phyloP scores from a whole-genome alignment of 2,888 invertebrate species.

The Tetragonula carbonaria region DNA sequence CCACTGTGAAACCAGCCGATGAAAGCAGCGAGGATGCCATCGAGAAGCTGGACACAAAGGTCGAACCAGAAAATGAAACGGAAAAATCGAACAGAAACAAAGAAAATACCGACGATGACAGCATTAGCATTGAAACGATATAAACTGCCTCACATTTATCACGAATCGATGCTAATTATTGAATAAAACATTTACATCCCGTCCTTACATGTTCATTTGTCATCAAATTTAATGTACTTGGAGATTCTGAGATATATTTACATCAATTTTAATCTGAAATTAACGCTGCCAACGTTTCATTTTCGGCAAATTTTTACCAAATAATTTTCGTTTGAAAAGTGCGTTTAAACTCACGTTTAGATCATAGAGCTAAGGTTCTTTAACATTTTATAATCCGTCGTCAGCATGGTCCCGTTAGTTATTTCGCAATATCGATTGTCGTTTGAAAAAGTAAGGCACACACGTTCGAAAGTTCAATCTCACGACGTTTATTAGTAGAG shows the following conservation, averaged over 20 bases:
- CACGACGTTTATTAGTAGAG: too few species aligned
- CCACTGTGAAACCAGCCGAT: slow-evolving; percentile 35
- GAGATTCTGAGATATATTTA: neutral
- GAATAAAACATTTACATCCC: slow-evolving; percentile 11
- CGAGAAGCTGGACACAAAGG: slow-evolving; percentile 75
- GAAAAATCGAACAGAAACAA: slow-evolving; percentile 37
- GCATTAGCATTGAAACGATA: slow-evolving; percentile 70
- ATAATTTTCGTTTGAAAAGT: neutral
- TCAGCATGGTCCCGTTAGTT: too few species aligned
- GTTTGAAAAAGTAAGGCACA: too few species aligned
- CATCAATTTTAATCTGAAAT: neutral
- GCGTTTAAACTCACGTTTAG: too few species aligned
- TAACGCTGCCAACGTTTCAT: neutral
- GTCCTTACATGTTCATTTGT: neutral
- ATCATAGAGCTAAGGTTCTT: neutral
- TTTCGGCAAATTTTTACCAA: neutral
- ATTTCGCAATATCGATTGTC: too few species aligned
- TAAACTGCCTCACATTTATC: slow-evolving; percentile 21
- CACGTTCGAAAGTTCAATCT: too few species aligned
- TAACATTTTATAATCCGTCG: neutral
- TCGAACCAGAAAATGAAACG: slow-evolving; percentile 63
- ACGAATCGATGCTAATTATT: neutral
- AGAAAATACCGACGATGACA: slow-evolving; percentile 63
- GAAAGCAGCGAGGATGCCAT: slow-evolving; percentile 67
- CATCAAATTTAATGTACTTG: neutral